These are phyloP conservation scores for Pangasius larnaudii DNA, from an alignment of 2,797 vertebrate genomes.

Conservation along the genomic window DNA sequence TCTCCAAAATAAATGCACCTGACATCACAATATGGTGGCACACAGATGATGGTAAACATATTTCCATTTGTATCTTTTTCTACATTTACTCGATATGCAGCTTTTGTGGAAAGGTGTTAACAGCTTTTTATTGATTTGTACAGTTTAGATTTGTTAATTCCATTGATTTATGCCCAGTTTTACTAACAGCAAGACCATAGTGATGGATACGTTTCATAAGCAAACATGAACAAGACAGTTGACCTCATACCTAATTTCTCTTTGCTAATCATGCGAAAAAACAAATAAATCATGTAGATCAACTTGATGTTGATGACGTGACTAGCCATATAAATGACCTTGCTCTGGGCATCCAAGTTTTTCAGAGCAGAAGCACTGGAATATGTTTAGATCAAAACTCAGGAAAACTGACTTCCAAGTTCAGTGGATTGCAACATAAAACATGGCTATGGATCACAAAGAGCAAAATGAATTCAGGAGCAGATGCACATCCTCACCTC, in stretches of 20 bases:
- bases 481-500: conserved; percentile 59
- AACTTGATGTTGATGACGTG: not conserved
- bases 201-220: not conserved
- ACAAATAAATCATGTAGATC: not conserved
- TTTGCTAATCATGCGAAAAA: not conserved
- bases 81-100: not conserved
- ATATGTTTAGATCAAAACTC: not conserved
- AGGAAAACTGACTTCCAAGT: not conserved
- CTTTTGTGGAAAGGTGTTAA: not conserved
- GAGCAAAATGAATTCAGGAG: not conserved
- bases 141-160: not conserved
- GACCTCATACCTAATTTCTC: not conserved
- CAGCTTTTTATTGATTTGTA: not conserved
- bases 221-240: not conserved
- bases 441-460: not conserved
- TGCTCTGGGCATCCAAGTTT: not conserved
- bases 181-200: not conserved
- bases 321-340: not conserved
- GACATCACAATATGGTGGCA: not conserved
- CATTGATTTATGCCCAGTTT: not conserved
- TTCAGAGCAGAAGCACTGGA: not conserved
- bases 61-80: not conserved
- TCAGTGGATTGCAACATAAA: not conserved
- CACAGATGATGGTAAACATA: not conserved
- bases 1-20: not conserved